phyloP scores from a whole-genome alignment of 2,888 invertebrate species.

The Amblyjoppa proteus region DNA sequence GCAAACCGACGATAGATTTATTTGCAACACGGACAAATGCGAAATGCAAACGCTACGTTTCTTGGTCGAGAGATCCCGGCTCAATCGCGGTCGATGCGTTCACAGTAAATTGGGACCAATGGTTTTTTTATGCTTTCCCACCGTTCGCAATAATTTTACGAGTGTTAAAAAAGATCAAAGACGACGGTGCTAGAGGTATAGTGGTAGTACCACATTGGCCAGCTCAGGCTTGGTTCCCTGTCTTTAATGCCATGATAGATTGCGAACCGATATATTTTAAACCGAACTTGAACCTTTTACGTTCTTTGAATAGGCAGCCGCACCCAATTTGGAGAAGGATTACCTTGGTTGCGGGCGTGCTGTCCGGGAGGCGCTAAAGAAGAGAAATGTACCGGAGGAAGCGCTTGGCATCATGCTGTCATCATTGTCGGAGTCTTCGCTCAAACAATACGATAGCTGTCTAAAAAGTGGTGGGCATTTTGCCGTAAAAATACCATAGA shows the following conservation, averaged over 20 bases:
- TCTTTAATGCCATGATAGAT: conserved; percentile 54
- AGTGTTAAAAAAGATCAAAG: conserved; percentile 63
- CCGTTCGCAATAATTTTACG: conserved; percentile 64
- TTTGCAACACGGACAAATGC: conserved; percentile 66
- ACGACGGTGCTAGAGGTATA: conserved; percentile 53
- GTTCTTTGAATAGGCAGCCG: conserved; percentile 43
- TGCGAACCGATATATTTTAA: conserved; percentile 59
- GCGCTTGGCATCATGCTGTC: conserved; percentile 33
- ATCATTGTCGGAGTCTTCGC: neutral
- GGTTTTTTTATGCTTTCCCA: conserved; percentile 68
- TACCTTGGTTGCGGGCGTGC: conserved; percentile 56
- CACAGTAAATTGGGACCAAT: conserved; percentile 61
- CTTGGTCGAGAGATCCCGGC: conserved; percentile 64
- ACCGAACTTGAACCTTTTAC: conserved; percentile 42
- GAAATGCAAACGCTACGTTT: conserved; percentile 68
- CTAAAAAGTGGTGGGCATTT: conserved; percentile 28
- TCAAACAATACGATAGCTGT: conserved; percentile 30
- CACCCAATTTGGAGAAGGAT: conserved; percentile 46
- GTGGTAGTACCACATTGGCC: conserved; percentile 69
- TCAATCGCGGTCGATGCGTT: conserved; percentile 66
- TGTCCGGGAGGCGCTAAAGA: conserved; percentile 49
- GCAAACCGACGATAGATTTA: conserved; percentile 64
- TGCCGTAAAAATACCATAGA: neutral
- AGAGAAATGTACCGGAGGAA: conserved; percentile 30
- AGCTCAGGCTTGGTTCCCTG: conserved; percentile 65